Conservation (phyloP, 2,113 vertebrate species). For the Calyptomena viridis region DNA sequence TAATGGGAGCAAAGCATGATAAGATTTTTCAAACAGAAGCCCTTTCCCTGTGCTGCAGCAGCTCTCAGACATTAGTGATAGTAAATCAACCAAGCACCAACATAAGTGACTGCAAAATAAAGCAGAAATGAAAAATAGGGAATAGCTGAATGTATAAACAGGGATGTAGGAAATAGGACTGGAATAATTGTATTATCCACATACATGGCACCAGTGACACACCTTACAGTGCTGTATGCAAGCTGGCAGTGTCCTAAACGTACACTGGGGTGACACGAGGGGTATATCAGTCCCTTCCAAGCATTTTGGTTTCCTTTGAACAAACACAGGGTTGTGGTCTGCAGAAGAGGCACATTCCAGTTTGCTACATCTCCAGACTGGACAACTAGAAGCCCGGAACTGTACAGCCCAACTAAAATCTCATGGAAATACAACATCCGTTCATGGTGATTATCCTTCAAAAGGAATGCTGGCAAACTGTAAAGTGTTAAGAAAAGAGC, state of each 20-base stretch:
- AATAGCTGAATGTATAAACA: background rate
- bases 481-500: background rate
- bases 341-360: background rate
- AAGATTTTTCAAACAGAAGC: background rate
- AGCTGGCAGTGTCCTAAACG: background rate
- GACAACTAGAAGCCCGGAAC: background rate
- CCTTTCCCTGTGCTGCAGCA: background rate
- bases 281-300: background rate
- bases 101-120: background rate
- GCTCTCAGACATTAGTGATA: background rate
- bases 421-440: background rate
- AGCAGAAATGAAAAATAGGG: background rate
- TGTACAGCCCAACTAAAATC: background rate
- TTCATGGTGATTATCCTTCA: background rate
- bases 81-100: background rate
- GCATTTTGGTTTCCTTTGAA: background rate
- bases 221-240: background rate
- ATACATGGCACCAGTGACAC: background rate
- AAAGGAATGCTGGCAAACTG: background rate
- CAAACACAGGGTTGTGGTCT: background rate
- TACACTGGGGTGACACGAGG: background rate
- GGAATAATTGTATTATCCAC: background rate
- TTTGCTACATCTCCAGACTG: background rate
- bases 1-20: background rate
- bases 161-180: background rate